Evolutionary conservation across 2,113 vertebrate species (phyloP), one percentile per base, ranked within the genome.

Genomic region (Pogonocichla stellata): DNA sequence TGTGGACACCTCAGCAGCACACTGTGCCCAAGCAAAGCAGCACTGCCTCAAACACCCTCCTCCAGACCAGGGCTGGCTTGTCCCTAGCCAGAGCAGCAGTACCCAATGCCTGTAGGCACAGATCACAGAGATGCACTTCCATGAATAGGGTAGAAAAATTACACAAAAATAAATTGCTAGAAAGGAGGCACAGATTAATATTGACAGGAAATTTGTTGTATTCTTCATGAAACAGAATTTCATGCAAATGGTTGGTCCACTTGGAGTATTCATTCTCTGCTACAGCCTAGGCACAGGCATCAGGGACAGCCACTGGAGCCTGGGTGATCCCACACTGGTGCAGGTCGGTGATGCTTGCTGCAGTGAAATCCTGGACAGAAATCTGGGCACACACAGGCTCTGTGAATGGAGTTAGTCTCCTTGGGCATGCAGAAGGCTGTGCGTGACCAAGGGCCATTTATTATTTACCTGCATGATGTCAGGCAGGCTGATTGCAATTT

Each of bases 361-460:
- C 51, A 67, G 61, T 28, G 48, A 88, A 72, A 83, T 43, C 45
- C 19, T 43, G 57, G 62, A 14, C 24, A 82, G 66, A 81, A 85
- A 72, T 51, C 28, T 48, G 67, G 58, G 31, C 26, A 40, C n/a
- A 40, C 34, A 26, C 2, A 8, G 11, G 38, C 20, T 42, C 69
- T 74, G 20, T 42, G 80, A 71, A 62, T 42, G 10, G 56, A 42
- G 43, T 58, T 43, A 58, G 15, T 16, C 50, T 40, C 14, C 75
- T 18, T 0, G 0, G 19, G 16, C 58, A 45, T 0, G 1, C n/a
- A 82, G 53, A 56, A 1, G 1, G 26, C 36, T 77, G 28, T 25
- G 34, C 3, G 0, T 11, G 9, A 31, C 43, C 19, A 66, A 19
- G 3, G n/a, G 25, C 20, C 51, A 29, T 61, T 70, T 58, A 57